phyloP scores from a whole-genome alignment of 1,140 invertebrate species.

The Globodera ellingtonae region DNA sequence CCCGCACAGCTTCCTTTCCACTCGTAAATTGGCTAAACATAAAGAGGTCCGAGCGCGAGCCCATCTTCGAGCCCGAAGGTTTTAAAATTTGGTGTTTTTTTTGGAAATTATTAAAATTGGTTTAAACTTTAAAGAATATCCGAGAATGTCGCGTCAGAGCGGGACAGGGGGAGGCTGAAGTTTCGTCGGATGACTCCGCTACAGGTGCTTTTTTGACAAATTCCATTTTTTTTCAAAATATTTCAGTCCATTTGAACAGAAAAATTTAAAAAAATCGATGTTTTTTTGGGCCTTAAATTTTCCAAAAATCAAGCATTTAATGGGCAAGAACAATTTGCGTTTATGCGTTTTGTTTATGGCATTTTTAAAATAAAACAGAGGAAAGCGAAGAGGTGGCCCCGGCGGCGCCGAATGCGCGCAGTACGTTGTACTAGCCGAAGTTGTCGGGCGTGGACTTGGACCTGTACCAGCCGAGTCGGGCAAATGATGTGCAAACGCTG shows the following conservation, averaged over 20 bases:
- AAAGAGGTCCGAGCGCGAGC: conserved; percentile 32
- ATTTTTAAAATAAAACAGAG: conserved; percentile 14
- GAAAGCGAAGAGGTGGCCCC: conserved; percentile 16
- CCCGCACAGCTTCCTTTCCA: conserved; percentile 32
- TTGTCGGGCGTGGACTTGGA: conserved; percentile 44
- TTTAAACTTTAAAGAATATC: conserved; percentile 40
- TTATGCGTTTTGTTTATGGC: too few relatives aligned
- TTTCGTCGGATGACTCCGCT: conserved; percentile 35
- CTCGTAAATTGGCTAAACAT: conserved; percentile 15
- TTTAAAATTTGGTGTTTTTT: background rate
- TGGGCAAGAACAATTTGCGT: too few relatives aligned
- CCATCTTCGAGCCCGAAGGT: conserved; percentile 30
- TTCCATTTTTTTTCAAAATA: background rate
- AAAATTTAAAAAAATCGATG: background rate
- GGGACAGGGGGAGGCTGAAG: conserved; percentile 8
- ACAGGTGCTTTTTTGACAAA: background rate
- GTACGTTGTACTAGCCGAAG: conserved; percentile 37
- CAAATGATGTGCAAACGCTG: conserved; percentile 33
- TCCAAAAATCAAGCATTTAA: too few relatives aligned
- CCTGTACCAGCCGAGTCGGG: conserved; percentile 32
- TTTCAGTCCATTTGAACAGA: background rate
- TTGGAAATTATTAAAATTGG: conserved; percentile 9
- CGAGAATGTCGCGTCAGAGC: conserved; percentile 35
- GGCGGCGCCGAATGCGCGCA: conserved; percentile 29
- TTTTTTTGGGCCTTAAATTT: too few relatives aligned